phyloP scores from a whole-genome alignment of 2,797 vertebrate species.

The Pangasius larnaudii region DNA sequence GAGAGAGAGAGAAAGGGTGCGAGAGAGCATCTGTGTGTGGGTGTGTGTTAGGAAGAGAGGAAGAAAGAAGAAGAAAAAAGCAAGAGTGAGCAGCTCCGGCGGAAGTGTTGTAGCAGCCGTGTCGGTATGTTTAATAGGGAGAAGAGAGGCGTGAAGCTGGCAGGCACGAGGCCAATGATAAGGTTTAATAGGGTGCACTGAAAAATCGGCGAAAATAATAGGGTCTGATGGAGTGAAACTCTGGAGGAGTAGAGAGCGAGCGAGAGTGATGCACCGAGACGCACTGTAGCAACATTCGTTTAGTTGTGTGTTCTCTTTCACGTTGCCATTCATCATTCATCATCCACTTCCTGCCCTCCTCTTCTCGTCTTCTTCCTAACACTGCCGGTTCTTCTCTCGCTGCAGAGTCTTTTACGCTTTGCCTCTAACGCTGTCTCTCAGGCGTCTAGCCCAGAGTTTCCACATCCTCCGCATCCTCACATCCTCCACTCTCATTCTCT shows the following conservation, averaged over 20 bases:
- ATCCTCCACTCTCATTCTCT: slow-evolving; percentile 30
- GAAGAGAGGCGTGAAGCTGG: slow-evolving; percentile 55
- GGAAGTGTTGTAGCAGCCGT: slow-evolving; percentile 44
- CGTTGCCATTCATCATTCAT: slow-evolving; percentile 56
- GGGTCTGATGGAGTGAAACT: slow-evolving; percentile 55
- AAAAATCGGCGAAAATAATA: slow-evolving; percentile 58
- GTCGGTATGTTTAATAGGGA: slow-evolving; percentile 53
- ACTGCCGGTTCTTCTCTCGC: slow-evolving; percentile 22
- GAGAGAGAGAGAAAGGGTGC: slow-evolving; percentile 7
- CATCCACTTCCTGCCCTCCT: slow-evolving; percentile 34
- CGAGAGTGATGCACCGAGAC: slow-evolving; percentile 42
- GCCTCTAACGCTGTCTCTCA: slow-evolving; percentile 32
- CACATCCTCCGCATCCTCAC: slow-evolving; percentile 16
- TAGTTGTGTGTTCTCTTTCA: slow-evolving; percentile 41
- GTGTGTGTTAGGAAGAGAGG: slow-evolving; percentile 43
- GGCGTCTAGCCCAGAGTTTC: slow-evolving; percentile 31
- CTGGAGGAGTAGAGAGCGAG: slow-evolving; percentile 32
- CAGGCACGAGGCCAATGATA: slow-evolving; percentile 54
- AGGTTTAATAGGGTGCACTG: slow-evolving; percentile 58
- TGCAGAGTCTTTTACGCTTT: slow-evolving; percentile 15
- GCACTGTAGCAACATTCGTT: slow-evolving; percentile 54
- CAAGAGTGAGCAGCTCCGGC: slow-evolving; percentile 31
- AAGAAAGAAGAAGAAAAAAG: slow-evolving; percentile 29
- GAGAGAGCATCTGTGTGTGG: slow-evolving; percentile 42
- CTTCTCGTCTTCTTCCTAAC: background rate